These are phyloP conservation scores for Crocuta crocuta DNA, from an alignment of 2,113 vertebrate species.

Conservation along the genomic window DNA sequence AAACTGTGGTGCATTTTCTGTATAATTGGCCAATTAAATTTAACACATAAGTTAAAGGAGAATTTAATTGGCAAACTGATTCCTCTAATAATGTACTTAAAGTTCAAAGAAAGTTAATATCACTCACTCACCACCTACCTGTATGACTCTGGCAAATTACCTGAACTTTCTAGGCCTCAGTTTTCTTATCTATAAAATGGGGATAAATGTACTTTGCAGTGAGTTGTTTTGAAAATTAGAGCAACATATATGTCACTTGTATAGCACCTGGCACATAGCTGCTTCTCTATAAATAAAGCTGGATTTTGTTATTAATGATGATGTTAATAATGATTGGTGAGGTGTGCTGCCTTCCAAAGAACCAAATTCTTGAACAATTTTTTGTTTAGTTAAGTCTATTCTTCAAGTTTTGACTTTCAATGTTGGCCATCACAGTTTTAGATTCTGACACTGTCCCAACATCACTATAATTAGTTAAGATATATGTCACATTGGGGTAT, in stretches of 20 bases:
- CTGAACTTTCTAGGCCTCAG: neutral
- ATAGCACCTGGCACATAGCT: neutral
- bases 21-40: neutral
- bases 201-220: neutral
- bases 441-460: neutral
- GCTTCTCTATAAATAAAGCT: neutral
- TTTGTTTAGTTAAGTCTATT: neutral
- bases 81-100: neutral
- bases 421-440: neutral
- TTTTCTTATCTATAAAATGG: neutral
- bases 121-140: neutral
- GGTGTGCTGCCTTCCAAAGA: neutral
- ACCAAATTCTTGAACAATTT: neutral
- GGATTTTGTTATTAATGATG: neutral
- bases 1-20: neutral
- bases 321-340: neutral
- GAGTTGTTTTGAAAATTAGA: neutral
- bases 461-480: neutral
- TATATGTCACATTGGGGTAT: neutral
- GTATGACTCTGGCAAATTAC: neutral
- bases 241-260: neutral
- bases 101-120: neutral
- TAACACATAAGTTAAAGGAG: slow-evolving; percentile 25
- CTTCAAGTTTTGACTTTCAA: slow-evolving; percentile 4
- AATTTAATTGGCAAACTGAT: neutral